Evolutionary conservation across 2,113 vertebrate genomes (phyloP), one percentile per base, ranked within the genome.

Genomic region (Etia nguti): DNA sequence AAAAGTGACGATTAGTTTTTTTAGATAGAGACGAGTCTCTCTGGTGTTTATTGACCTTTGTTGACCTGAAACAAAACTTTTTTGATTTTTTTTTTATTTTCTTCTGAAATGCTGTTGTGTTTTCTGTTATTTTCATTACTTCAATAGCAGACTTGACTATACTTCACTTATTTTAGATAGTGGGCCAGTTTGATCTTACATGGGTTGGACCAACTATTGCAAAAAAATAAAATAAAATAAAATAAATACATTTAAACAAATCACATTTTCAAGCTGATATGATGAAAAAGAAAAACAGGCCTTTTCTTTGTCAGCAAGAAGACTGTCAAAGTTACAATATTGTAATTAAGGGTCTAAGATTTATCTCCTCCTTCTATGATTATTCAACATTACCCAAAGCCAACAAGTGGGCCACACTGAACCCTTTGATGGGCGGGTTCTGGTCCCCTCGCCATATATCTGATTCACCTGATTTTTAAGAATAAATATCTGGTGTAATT

Each of bases 111-210:
- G 36, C 36, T 26, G 22, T 15, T 29, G 22, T 48, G 15, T 73
- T 73, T 75, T 75, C 41, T 48, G 0, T 75, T 48, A 0, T 48
- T 73, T 31, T 13, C 34, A n/a, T n/a, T 65, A 65, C 10, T n/a
- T 65, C 10, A 65, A 3, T 8, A 3, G 38, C 18, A 38, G 20
- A 65, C 0, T 0, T 38, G 34, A 65, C 60, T 12, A 65, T 36
- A n/a, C 10, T 65, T 38, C 60, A 70, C 38, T 16, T 68, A 13
- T 68, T 68, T 8, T 22, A 41, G 34, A 41, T 41, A 38, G 62
- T 13, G 62, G 20, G 62, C 34, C 62, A 22, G 34, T 68, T 68
- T 0, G 62, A 68, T 38, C 62, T 68, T 38, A 68, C 62, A 68
- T 38, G 34, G 38, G 60, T 22, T 68, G 34, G 62, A 68, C 62